Evolutionary conservation across 2,888 invertebrate genomes (phyloP).

Genomic region (Oegoconia quadripuncta): DNA sequence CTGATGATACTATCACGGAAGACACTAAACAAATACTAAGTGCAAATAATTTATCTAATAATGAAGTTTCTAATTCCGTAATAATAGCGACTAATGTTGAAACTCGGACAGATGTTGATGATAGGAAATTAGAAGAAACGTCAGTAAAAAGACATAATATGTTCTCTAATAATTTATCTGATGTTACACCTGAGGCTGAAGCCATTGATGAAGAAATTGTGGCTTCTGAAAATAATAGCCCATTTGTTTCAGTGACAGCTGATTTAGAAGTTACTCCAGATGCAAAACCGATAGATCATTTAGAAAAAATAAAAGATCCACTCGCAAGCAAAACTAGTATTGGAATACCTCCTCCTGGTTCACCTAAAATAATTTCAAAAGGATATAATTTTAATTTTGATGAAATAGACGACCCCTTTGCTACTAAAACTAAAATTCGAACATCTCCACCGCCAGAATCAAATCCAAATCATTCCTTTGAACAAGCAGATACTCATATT

Average conservation of each 20-base stretch:
- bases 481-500: slow-evolving; percentile 15
- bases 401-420: slow-evolving; percentile 62
- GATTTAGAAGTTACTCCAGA: slow-evolving; percentile 24
- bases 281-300: slow-evolving; percentile 15
- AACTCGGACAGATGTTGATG: too few species aligned
- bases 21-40: too few species aligned
- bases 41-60: too few species aligned
- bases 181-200: not conserved
- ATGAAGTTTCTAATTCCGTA: too few species aligned
- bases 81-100: too few species aligned
- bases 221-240: slow-evolving; percentile 48
- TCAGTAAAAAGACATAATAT: too few species aligned
- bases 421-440: slow-evolving; percentile 56
- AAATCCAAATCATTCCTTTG: slow-evolving; percentile 22
- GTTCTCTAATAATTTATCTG: not conserved
- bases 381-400: slow-evolving; percentile 67
- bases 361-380: slow-evolving; percentile 53
- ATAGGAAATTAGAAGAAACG: not conserved
- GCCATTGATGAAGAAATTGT: slow-evolving; percentile 39
- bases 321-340: slow-evolving; percentile 26
- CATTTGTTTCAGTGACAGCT: slow-evolving; percentile 44
- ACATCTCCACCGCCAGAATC: slow-evolving; percentile 42
- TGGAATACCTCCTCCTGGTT: slow-evolving; percentile 35
- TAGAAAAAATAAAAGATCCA: slow-evolving; percentile 27
- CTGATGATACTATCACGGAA: too few species aligned